Evolutionary conservation across 1,140 invertebrate species (phyloP).

Genomic region (Mizuhopecten yessoensis): DNA sequence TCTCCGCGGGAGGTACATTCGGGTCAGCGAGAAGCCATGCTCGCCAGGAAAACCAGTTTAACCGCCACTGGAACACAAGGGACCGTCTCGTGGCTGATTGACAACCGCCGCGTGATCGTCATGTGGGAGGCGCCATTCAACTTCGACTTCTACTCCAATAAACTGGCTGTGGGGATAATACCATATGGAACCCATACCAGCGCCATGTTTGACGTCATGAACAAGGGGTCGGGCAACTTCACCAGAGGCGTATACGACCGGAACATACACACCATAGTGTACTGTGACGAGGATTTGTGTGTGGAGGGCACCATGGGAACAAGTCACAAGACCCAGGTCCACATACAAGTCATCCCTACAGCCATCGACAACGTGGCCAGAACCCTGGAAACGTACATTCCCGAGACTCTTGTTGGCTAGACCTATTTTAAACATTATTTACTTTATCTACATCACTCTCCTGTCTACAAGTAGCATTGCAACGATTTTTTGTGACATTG

Average conservation of each 20-base stretch:
- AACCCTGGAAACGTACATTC: background rate
- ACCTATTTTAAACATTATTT: background rate
- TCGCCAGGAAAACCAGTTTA: background rate
- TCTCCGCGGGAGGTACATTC: background rate
- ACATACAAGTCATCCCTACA: background rate
- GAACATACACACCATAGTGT: background rate
- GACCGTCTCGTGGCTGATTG: background rate
- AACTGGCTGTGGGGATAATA: background rate
- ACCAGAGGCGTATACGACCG: background rate
- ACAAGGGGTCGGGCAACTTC: background rate
- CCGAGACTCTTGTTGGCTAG: background rate
- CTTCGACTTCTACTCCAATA: background rate
- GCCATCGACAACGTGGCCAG: background rate
- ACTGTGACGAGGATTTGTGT: conserved; percentile 5
- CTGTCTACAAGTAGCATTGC: no score
- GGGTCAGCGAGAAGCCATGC: conserved; percentile 6
- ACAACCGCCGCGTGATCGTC: background rate
- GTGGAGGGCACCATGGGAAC: conserved; percentile 21
- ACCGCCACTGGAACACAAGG: background rate
- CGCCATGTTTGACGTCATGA: background rate
- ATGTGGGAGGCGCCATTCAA: conserved; percentile 29
- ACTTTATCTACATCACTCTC: no score
- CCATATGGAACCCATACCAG: background rate
- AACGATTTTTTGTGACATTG: no score
- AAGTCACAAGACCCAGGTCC: background rate